Percentiles rank a stretch among this genome's conserved stretches.
phyloP scores from a whole-genome alignment of 2,888 invertebrate genomes.

The Hesperia comma region DNA sequence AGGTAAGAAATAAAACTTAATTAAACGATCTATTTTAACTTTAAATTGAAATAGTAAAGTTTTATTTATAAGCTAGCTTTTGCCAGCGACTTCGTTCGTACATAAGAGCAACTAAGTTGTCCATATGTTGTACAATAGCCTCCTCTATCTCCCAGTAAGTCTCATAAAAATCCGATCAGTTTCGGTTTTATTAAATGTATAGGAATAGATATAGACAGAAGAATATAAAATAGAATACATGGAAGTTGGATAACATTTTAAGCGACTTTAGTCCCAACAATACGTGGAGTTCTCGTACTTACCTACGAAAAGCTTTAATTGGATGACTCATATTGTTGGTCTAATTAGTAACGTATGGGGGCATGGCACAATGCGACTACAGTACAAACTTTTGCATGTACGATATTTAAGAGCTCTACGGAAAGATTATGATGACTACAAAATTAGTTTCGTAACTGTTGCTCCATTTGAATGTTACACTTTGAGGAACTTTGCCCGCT shows the following conservation, averaged over 20 bases:
- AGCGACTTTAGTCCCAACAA: neutral
- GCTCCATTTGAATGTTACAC: conserved; percentile 4
- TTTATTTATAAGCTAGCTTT: conserved; percentile 2
- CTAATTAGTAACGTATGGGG: conserved; percentile 23
- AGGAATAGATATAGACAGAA: too few species aligned
- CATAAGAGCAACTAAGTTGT: too few species aligned
- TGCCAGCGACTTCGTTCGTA: too few species aligned
- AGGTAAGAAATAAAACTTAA: conserved; percentile 2
- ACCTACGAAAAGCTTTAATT: conserved; percentile 18
- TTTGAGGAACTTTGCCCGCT: neutral
- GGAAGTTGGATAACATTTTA: neutral
- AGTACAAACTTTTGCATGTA: conserved; percentile 1
- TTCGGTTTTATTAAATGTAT: too few species aligned
- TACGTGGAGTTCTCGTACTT: neutral
- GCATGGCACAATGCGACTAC: conserved; percentile 16
- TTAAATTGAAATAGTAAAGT: neutral
- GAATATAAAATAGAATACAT: too few species aligned
- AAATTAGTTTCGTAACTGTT: conserved; percentile 19
- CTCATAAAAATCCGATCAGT: too few species aligned
- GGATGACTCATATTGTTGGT: conserved; percentile 14
- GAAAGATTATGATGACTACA: conserved; percentile 25
- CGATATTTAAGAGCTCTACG: conserved; percentile 11
- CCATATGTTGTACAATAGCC: too few species aligned
- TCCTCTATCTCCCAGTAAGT: too few species aligned
- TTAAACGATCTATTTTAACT: neutral